Conservation (phyloP, 2,888 invertebrate genomes). For the Dichetophora obliterata region DNA sequence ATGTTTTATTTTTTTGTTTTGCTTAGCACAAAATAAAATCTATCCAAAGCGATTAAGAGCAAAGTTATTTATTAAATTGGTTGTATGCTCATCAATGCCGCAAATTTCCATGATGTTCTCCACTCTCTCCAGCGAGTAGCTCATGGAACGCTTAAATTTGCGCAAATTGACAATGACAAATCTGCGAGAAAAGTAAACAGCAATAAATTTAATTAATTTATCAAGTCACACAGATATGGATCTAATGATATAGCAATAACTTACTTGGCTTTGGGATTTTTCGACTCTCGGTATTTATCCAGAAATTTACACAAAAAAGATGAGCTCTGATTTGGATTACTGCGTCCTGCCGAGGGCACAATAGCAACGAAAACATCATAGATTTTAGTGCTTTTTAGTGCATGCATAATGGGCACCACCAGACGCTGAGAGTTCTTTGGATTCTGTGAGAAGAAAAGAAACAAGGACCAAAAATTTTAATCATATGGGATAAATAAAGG, state of each 20-base stretch:
- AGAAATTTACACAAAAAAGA: conserved; percentile 52
- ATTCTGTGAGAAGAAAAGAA: conserved; percentile 46
- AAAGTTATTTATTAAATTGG: conserved; percentile 71
- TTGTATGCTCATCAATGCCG: conserved; percentile 71
- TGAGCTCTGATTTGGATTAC: conserved; percentile 60
- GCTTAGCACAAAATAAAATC: neutral
- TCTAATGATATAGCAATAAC: conserved; percentile 31
- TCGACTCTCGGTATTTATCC: conserved; percentile 58
- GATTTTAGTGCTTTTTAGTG: conserved; percentile 50
- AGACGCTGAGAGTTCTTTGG: conserved; percentile 57
- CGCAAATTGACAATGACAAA: conserved; percentile 62
- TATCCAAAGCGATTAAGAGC: conserved; percentile 59
- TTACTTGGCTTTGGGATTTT: conserved; percentile 64
- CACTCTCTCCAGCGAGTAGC: conserved; percentile 52
- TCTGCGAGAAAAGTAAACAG: conserved; percentile 48
- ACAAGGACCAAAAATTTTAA: neutral
- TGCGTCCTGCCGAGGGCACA: conserved; percentile 63
- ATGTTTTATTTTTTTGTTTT: conserved; percentile 29
- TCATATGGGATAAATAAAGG: no score
- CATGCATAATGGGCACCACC: conserved; percentile 55
- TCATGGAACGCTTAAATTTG: conserved; percentile 60
- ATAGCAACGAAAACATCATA: conserved; percentile 66
- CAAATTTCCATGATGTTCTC: conserved; percentile 71
- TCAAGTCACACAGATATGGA: neutral
- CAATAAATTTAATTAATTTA: neutral